Evolutionary conservation across 1,140 invertebrate species (phyloP), one percentile per base, ranked within the genome.

Genomic region (Drosophila lini): DNA sequence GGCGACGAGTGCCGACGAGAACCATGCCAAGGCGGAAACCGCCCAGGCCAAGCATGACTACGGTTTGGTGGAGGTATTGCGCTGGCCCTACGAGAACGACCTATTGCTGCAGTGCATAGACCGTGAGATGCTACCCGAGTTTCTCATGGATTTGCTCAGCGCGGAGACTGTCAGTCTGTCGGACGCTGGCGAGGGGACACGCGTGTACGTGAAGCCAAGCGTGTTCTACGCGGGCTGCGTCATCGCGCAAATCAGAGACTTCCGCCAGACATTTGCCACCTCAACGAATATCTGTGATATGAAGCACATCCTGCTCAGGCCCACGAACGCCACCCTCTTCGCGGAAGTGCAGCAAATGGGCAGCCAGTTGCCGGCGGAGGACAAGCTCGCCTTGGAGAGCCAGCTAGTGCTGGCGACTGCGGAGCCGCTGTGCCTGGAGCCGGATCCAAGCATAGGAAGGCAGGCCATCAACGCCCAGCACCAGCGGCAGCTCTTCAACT

Each of bases 221-320:
- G 94, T 98, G 22, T 98, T 98, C 93, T 98, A 98, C 90, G 96
- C 95, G 76, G 97, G 97, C 32, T 98, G 97, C 93, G 96, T 98
- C 48, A 96, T 98, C 85, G 96, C 96, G 73, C 97, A 98, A 94
- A 95, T 99, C 71, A 94, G 97, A 85, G 97, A 98, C 93, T 97
- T 97, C 91, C 94, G 97, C 76, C 95, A 97, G 92, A 94, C 95
- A 68, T 95, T 95, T 93, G 95, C 95, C 75, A 94, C 94, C 81
- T 93, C 92, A 78, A 95, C 94, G 92, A 94, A 94, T 92, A 91
- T 94, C 81, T 95, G 95, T 93, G 95, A 96, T 93, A 95, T 95
- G 80, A 95, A 96, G 93, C 96, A 98, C 94, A 97, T 98, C 64
- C 93, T 98, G 69, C 94, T 98, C 60, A 96, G 96, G 93, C 97